Conservation (phyloP, 2,113 vertebrate genomes). For the Menura novaehollandiae region DNA sequence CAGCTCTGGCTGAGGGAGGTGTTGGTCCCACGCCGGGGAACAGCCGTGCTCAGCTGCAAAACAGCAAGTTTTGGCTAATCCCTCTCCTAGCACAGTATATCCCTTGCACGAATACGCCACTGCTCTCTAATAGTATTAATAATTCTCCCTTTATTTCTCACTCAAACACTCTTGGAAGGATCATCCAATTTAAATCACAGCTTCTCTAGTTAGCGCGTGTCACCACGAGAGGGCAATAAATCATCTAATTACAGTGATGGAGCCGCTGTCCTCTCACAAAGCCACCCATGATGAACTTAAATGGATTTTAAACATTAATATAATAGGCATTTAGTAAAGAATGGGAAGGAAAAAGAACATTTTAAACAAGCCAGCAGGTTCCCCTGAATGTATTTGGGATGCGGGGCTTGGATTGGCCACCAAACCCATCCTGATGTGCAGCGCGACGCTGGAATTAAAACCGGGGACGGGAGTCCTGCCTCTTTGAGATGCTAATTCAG, state of each 20-base stretch:
- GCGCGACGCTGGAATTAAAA: neutral
- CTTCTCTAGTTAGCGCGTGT: slow-evolving; percentile 31
- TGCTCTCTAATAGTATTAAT: slow-evolving; percentile 37
- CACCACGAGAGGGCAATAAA: slow-evolving; percentile 76
- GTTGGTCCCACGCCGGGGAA: rapidly evolving
- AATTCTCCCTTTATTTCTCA: slow-evolving; percentile 60
- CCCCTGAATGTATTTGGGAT: slow-evolving; percentile 45
- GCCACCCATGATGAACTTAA: slow-evolving; percentile 62
- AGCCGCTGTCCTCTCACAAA: neutral
- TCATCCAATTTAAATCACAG: slow-evolving; percentile 72
- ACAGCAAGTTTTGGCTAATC: slow-evolving; percentile 31
- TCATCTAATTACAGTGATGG: slow-evolving; percentile 66
- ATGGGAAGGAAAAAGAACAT: slow-evolving; percentile 44
- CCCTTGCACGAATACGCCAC: neutral
- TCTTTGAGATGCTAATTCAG: slow-evolving; percentile 66
- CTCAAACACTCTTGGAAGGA: slow-evolving; percentile 21
- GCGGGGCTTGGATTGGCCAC: slow-evolving; percentile 41
- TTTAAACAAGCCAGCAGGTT: slow-evolving; percentile 60
- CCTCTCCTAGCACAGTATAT: neutral
- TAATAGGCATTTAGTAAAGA: slow-evolving; percentile 65
- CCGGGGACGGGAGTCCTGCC: neutral
- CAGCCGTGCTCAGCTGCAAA: neutral
- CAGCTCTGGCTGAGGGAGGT: neutral
- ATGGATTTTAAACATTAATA: slow-evolving; percentile 71
- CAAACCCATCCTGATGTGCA: slow-evolving; percentile 46